Conservation (phyloP, 2,797 vertebrate genomes). For the Pangasius larnaudii region DNA sequence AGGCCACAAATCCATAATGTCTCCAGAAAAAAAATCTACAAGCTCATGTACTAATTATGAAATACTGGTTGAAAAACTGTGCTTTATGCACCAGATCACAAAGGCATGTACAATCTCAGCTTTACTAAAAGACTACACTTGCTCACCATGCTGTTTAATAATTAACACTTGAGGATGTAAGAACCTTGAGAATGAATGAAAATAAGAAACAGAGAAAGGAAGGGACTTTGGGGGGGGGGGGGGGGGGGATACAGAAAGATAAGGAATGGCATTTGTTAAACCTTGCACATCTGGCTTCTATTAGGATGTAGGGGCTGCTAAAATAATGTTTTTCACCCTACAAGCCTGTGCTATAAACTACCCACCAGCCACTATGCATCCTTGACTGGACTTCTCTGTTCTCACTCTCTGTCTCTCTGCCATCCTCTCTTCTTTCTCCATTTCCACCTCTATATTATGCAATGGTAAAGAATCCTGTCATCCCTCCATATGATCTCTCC, state of each 20-base stretch:
- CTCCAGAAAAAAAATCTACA: not conserved
- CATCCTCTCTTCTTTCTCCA: constrained; percentile 31
- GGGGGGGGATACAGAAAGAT: constrained; percentile 46
- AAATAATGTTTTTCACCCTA: constrained; percentile 88
- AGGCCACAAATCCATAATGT: not conserved
- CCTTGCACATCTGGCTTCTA: constrained; percentile 82
- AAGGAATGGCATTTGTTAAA: constrained; percentile 78
- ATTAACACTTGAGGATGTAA: constrained; percentile 1
- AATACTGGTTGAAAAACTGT: not conserved
- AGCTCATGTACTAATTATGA: not conserved
- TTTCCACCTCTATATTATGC: not conserved
- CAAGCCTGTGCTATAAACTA: constrained; percentile 85
- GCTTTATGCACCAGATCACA: not conserved
- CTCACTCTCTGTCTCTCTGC: constrained; percentile 43
- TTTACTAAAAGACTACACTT: not conserved
- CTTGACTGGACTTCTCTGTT: constrained; percentile 44
- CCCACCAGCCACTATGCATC: constrained; percentile 81
- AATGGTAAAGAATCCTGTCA: constrained; percentile 43
- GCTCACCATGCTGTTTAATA: not conserved
- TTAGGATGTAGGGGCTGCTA: constrained; percentile 81
- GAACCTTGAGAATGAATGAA: constrained; percentile 36
- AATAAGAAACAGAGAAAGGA: constrained; percentile 35
- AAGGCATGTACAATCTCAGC: not conserved
- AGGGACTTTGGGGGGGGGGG: too few relatives aligned
- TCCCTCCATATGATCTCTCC: constrained; percentile 39